These are phyloP conservation scores for Scaptomyza pallida DNA, from an alignment of 1,140 invertebrate species.

Conservation along the genomic window DNA sequence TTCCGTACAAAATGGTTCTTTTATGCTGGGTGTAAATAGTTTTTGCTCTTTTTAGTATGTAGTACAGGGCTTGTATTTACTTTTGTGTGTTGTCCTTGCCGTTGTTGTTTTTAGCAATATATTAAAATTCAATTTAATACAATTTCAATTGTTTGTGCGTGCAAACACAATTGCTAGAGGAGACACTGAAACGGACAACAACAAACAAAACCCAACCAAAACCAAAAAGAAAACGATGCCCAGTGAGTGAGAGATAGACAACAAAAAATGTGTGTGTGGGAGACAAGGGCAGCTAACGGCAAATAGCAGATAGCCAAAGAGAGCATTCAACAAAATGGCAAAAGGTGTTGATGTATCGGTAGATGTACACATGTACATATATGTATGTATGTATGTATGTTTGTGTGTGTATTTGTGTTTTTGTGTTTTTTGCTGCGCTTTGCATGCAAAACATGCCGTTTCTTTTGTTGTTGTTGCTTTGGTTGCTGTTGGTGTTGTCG, in stretches of 20 bases:
- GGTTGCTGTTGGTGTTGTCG: slow-evolving; percentile 51
- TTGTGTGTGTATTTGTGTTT: slow-evolving; percentile 11
- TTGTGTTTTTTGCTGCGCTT: slow-evolving; percentile 53
- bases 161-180: slow-evolving; percentile 39
- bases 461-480: slow-evolving; percentile 39
- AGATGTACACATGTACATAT: neutral
- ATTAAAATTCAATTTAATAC: slow-evolving; percentile 82
- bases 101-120: slow-evolving; percentile 65
- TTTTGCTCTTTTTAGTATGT: slow-evolving; percentile 3
- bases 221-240: no score
- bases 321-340: slow-evolving; percentile 35
- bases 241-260: neutral
- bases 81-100: slow-evolving; percentile 38
- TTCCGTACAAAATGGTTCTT: neutral
- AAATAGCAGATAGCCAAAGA: slow-evolving; percentile 17
- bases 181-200: neutral
- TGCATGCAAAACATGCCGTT: slow-evolving; percentile 72
- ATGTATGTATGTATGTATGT: slow-evolving; percentile 3
- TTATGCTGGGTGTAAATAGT: slow-evolving; percentile 32
- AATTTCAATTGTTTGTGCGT: slow-evolving; percentile 78
- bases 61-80: slow-evolving; percentile 5
- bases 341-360: slow-evolving; percentile 55
- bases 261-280: neutral
- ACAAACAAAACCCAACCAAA: no score
- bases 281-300: neutral